These are phyloP conservation scores for Columbina picui DNA, from an alignment of 2,113 vertebrate species.

Conservation along the genomic window DNA sequence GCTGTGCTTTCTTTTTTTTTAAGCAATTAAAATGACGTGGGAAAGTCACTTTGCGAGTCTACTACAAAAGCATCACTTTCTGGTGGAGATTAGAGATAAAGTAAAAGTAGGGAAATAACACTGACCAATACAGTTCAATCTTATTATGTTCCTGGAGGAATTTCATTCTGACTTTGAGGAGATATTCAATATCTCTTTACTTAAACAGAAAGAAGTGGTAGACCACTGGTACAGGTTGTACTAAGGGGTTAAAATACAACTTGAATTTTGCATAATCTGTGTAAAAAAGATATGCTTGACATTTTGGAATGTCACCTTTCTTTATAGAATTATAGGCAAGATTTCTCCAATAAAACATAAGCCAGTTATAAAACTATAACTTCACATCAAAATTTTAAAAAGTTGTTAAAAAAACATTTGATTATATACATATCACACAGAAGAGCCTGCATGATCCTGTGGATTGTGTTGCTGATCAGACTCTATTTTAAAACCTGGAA, in stretches of 20 bases:
- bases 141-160: conserved; percentile 72
- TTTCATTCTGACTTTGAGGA: conserved; percentile 75
- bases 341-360: conserved; percentile 88
- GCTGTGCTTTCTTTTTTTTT: conserved; percentile 76
- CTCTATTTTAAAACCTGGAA: conserved; percentile 78
- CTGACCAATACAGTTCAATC: conserved; percentile 70
- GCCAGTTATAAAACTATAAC: conserved; percentile 89
- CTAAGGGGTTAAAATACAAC: conserved; percentile 86
- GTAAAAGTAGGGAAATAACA: conserved; percentile 68
- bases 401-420: conserved; percentile 83
- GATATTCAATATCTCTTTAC: conserved; percentile 78
- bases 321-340: conserved; percentile 89
- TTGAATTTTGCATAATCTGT: conserved; percentile 87
- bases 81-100: conserved; percentile 66
- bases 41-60: conserved; percentile 72
- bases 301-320: conserved; percentile 88
- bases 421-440: conserved; percentile 83
- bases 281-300: conserved; percentile 88
- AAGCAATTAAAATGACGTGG: conserved; percentile 60
- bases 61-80: conserved; percentile 69
- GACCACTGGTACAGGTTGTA: conserved; percentile 84
- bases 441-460: conserved; percentile 74
- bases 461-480: conserved; percentile 76
- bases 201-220: conserved; percentile 83
- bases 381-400: conserved; percentile 89